These are phyloP conservation scores for Amphipoea oculea DNA, from an alignment of 2,888 invertebrate genomes.

Conservation along the genomic window DNA sequence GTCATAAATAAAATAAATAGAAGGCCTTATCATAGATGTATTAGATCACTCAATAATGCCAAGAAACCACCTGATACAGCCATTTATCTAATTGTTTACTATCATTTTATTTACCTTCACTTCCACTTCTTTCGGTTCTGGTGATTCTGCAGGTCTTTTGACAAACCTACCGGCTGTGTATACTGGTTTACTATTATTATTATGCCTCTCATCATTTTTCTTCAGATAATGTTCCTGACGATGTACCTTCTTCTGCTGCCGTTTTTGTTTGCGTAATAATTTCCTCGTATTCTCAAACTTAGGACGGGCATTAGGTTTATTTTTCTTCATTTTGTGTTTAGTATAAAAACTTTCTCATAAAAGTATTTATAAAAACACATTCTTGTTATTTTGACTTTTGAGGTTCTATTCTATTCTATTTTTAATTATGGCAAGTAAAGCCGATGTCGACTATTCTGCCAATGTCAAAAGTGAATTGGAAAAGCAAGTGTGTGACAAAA, in stretches of 20 bases:
- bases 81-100: neutral
- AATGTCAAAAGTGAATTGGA: too few relatives aligned
- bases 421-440: too few relatives aligned
- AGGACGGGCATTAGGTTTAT: conserved; percentile 71
- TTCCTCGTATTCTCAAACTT: conserved; percentile 90
- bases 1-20: neutral
- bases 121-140: conserved; percentile 63
- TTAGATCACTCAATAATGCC: neutral
- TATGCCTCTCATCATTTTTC: conserved; percentile 73
- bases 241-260: conserved; percentile 92
- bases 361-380: neutral
- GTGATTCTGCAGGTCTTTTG: conserved; percentile 76
- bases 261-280: conserved; percentile 93
- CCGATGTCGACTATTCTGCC: too few relatives aligned
- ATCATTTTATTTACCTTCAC: conserved; percentile 69
- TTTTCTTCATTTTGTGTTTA: conserved; percentile 78
- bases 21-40: neutral
- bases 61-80: neutral
- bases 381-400: too few relatives aligned
- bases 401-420: too few relatives aligned
- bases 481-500: too few relatives aligned
- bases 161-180: conserved; percentile 82
- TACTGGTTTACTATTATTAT: conserved; percentile 41
- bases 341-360: neutral
- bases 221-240: conserved; percentile 85